Conservation (phyloP, 1,140 invertebrate species). For the Varroa destructor region DNA sequence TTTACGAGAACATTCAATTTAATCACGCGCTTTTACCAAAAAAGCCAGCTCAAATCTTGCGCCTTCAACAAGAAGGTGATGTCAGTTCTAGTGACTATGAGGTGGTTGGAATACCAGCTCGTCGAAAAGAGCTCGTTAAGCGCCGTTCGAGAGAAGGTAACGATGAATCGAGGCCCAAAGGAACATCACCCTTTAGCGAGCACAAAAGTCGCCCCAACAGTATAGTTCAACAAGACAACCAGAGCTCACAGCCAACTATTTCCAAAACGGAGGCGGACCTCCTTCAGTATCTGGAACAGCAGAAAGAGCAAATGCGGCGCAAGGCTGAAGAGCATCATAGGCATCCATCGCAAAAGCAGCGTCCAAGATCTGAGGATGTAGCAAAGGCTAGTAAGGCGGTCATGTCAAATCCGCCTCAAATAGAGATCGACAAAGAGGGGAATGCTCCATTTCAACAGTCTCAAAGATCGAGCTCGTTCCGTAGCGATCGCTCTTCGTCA, state of each 20-base stretch:
- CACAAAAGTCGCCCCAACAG: neutral
- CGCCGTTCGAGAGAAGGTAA: neutral
- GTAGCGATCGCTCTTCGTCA: neutral
- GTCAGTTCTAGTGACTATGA: conserved; percentile 20
- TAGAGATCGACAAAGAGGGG: neutral
- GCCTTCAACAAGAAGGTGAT: conserved; percentile 20
- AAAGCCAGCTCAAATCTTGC: neutral
- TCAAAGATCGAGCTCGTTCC: conserved; percentile 16
- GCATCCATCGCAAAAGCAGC: no score
- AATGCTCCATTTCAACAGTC: neutral
- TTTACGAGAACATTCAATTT: conserved; percentile 13
- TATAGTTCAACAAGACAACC: neutral
- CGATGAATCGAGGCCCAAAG: conserved; percentile 3
- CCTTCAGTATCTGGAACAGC: conserved; percentile 5
- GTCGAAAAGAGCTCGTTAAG: conserved; percentile 9
- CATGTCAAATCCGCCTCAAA: neutral
- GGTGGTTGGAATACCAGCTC: conserved; percentile 19
- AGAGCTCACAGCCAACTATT: neutral
- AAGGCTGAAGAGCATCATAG: neutral
- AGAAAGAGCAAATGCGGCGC: conserved; percentile 9
- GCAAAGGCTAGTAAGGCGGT: no score
- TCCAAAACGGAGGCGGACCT: neutral
- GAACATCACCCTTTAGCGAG: neutral
- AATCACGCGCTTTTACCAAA: neutral
- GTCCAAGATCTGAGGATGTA: no score